These are phyloP conservation scores for Phylloscopus trochilus DNA, from an alignment of 2,113 vertebrate genomes.

Conservation along the genomic window DNA sequence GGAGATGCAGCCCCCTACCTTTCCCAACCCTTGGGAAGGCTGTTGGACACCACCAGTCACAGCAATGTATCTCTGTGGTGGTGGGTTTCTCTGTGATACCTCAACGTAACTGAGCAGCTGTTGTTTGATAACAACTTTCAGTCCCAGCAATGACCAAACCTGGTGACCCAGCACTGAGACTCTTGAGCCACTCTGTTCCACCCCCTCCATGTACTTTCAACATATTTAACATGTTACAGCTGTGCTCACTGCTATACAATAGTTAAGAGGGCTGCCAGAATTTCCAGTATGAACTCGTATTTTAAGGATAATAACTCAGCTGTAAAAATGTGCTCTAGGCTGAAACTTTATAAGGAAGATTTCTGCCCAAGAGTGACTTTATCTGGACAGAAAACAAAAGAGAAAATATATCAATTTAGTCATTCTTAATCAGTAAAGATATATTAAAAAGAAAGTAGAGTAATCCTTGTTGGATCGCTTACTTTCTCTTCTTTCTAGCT, in stretches of 20 bases:
- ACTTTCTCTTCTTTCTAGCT: not conserved
- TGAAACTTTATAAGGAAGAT: conserved; percentile 21
- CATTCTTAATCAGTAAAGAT: not conserved
- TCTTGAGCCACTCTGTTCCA: not conserved
- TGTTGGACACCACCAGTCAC: not conserved
- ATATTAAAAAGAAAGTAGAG: not conserved
- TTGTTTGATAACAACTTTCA: not conserved
- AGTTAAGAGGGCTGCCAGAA: conserved; percentile 13
- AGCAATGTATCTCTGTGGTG: not conserved
- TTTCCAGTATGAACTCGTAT: conserved; percentile 39
- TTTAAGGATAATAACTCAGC: conserved; percentile 47
- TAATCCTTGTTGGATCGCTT: not conserved
- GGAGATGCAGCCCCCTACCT: not conserved
- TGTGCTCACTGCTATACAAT: not conserved
- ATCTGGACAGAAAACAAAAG: not conserved
- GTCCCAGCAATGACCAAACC: not conserved
- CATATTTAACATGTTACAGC: conserved; percentile 17
- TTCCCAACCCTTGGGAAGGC: not conserved
- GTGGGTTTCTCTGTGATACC: not conserved
- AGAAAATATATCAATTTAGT: conserved; percentile 1
- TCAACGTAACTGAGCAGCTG: not conserved
- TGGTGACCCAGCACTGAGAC: not conserved
- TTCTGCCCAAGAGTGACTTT: conserved; percentile 26
- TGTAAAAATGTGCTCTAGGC: conserved; percentile 32
- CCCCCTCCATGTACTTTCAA: not conserved